A percentile compares a stretch with the other conserved stretches of the same genome.
Evolutionary conservation across 2,888 invertebrate genomes (phyloP).

Genomic region (Hypsopygia costalis): DNA sequence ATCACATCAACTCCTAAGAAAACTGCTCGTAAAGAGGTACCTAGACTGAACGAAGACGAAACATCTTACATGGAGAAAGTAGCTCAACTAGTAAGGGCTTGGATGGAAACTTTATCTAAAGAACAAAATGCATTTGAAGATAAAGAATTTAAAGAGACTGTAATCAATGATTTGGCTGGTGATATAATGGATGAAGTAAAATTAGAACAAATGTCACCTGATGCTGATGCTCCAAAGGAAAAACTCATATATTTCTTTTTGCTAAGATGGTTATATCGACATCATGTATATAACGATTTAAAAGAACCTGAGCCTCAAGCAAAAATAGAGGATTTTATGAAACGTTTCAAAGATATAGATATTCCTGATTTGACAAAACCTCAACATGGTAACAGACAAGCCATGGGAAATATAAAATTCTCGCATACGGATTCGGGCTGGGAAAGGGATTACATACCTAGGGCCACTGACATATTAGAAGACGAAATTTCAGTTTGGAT

Average conservation of each 20-base stretch:
- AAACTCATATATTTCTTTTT: conserved; percentile 31
- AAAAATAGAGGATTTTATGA: conserved; percentile 27
- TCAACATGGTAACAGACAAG: conserved; percentile 38
- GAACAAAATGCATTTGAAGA: conserved; percentile 27
- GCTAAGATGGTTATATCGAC: conserved; percentile 39
- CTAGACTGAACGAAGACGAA: conserved; percentile 35
- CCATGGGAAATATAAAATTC: conserved; percentile 28
- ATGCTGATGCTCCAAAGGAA: conserved; percentile 24
- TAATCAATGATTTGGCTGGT: conserved; percentile 39
- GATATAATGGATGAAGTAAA: conserved; percentile 40
- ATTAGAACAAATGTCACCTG: conserved; percentile 30
- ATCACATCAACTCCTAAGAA: conserved; percentile 40
- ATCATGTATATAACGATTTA: conserved; percentile 32
- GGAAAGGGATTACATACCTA: conserved; percentile 25
- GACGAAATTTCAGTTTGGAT: conserved; percentile 52
- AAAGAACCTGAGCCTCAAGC: conserved; percentile 30
- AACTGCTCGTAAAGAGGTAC: conserved; percentile 19
- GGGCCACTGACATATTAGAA: conserved; percentile 36
- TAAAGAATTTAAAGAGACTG: conserved; percentile 33
- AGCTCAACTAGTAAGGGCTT: conserved; percentile 27
- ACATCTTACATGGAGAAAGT: conserved; percentile 29
- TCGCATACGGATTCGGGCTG: conserved; percentile 18
- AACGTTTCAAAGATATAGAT: conserved; percentile 25
- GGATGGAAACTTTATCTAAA: conserved; percentile 40
- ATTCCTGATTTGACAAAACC: conserved; percentile 33